A percentile compares a stretch with the other conserved stretches of the same genome.
phyloP scores from a whole-genome alignment of 2,888 invertebrate genomes.

The Pollenia angustigena region DNA sequence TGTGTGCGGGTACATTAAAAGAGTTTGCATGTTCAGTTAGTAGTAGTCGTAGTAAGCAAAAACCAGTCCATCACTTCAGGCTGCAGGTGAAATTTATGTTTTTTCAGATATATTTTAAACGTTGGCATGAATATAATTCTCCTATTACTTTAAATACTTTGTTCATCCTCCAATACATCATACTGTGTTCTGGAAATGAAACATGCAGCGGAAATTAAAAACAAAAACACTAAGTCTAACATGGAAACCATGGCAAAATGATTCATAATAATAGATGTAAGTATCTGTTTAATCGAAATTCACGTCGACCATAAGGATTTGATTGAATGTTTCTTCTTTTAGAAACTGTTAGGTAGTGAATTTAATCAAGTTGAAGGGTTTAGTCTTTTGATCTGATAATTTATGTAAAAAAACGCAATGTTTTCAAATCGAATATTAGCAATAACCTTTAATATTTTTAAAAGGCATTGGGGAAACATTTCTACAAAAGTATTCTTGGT shows the following conservation, averaged over 20 bases:
- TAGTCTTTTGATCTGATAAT: too few relatives aligned
- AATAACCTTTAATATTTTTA: too few relatives aligned
- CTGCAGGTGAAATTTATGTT: constrained; percentile 36
- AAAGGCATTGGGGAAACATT: too few relatives aligned
- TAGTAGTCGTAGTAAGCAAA: background rate
- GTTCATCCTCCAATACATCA: constrained; percentile 4
- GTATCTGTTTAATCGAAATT: background rate
- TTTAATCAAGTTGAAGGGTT: too few relatives aligned
- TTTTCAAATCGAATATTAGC: too few relatives aligned
- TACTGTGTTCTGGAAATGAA: constrained; percentile 43
- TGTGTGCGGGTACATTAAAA: background rate
- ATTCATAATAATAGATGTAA: background rate
- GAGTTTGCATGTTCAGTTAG: background rate
- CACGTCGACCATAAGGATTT: background rate
- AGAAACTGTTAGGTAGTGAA: too few relatives aligned
- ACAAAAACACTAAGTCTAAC: background rate
- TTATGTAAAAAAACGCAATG: too few relatives aligned
- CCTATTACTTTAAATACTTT: constrained; percentile 32
- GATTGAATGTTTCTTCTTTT: too few relatives aligned
- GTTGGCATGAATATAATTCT: constrained; percentile 20
- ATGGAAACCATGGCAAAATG: background rate
- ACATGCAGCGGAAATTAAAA: constrained; percentile 54
- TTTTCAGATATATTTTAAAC: background rate
- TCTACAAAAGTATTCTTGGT: too few relatives aligned
- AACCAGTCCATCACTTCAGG: constrained; percentile 9